Conservation (phyloP, 2,888 invertebrate genomes). For the Anaspis maculata region DNA sequence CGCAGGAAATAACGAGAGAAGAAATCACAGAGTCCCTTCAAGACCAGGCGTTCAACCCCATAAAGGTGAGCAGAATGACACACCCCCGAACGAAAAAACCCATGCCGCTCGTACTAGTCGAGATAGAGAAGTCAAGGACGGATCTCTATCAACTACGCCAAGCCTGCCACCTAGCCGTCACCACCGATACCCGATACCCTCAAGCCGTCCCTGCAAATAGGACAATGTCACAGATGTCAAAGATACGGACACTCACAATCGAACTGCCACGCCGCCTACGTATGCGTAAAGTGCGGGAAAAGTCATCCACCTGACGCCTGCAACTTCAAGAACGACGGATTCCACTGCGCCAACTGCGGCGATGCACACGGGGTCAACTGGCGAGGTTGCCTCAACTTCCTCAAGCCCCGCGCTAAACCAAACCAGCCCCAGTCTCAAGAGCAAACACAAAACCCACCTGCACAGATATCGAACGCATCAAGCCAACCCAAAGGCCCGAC, state of each 20-base stretch:
- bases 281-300: neutral
- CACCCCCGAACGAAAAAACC: neutral
- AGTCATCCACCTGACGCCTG: neutral
- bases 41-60: neutral
- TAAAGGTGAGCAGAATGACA: neutral
- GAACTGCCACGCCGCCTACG: neutral
- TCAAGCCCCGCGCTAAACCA: neutral
- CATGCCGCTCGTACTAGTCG: neutral
- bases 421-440: neutral
- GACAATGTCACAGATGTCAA: neutral
- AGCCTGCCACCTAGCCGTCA: neutral
- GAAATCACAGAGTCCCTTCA: neutral
- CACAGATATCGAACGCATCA: too few species aligned
- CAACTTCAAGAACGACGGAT: neutral
- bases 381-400: neutral
- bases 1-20: neutral
- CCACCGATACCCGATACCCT: neutral
- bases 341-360: conserved; percentile 1
- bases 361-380: conserved; percentile 3
- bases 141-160: neutral
- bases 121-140: neutral
- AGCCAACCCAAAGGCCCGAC: too few species aligned
- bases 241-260: neutral
- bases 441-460: neutral
- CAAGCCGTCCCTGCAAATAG: neutral